Conservation (phyloP, 2,797 vertebrate genomes). For the Coccyzus lansbergi region DNA sequence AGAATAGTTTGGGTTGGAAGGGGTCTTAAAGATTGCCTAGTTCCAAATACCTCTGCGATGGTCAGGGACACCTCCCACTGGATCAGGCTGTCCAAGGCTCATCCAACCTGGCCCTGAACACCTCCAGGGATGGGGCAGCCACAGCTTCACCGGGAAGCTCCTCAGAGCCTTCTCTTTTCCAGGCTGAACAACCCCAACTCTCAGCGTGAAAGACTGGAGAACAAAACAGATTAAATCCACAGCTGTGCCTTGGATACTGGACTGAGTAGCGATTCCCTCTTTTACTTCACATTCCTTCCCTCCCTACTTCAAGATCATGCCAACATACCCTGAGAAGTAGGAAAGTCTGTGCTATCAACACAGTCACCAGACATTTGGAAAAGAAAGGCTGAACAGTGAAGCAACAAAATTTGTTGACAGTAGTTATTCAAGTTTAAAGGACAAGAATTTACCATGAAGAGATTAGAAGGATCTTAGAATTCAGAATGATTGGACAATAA, state of each 20-base stretch:
- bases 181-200: too few relatives aligned
- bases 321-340: background rate
- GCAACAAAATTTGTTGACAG: background rate
- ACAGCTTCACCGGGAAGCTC: too few relatives aligned
- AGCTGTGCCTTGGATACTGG: background rate
- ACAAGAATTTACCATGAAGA: background rate
- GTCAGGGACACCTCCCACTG: too few relatives aligned
- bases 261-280: background rate
- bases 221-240: background rate
- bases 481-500: conserved; percentile 1
- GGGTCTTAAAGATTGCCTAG: too few relatives aligned
- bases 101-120: too few relatives aligned
- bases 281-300: background rate
- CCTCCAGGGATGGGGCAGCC: too few relatives aligned
- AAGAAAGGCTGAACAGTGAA: background rate
- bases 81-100: too few relatives aligned
- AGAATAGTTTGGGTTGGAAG: too few relatives aligned
- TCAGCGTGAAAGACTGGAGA: background rate
- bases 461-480: conserved; percentile 13
- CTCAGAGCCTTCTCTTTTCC: too few relatives aligned
- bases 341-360: background rate
- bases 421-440: background rate
- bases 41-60: too few relatives aligned
- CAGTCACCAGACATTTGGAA: background rate
- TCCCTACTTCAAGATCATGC: background rate